phyloP scores from a whole-genome alignment of 2,797 vertebrate species.

The Meda fulgida region DNA sequence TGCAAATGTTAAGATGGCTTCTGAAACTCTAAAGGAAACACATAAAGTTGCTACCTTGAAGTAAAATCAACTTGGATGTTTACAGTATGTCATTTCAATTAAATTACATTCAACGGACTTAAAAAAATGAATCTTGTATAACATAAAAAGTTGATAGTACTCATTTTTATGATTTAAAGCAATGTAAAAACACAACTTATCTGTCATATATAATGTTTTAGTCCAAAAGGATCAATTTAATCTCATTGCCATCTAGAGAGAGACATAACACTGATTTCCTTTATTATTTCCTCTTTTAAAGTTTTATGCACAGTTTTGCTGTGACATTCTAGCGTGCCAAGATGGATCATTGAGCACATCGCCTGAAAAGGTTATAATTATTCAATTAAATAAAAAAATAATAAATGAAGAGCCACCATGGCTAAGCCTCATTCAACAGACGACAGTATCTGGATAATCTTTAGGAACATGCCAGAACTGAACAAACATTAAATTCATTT shows the following conservation, averaged over 20 bases:
- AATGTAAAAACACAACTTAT: too few species aligned
- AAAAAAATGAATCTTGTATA: too few species aligned
- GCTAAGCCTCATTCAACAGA: not conserved
- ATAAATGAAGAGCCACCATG: constrained; percentile 56
- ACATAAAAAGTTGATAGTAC: too few species aligned
- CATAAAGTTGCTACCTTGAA: too few species aligned
- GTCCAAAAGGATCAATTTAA: not conserved
- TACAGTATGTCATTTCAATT: too few species aligned
- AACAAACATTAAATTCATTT: not conserved
- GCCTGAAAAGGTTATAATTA: constrained; percentile 63
- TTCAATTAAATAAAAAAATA: constrained; percentile 60
- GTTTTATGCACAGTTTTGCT: not conserved
- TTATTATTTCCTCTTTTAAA: not conserved
- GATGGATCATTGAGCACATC: constrained; percentile 58
- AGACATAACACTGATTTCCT: not conserved
- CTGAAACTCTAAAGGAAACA: not conserved
- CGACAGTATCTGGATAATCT: not conserved
- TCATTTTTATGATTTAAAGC: too few species aligned
- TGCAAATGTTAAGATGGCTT: constrained; percentile 8
- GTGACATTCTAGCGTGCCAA: constrained; percentile 66
- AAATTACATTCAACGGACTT: too few species aligned
- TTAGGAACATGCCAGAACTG: not conserved
- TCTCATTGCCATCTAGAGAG: not conserved
- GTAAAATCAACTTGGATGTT: too few species aligned
- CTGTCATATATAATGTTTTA: too few species aligned